Base-by-base conservation (phyloP, 2,888 invertebrate genomes). In the Pseudococcus jackbeardsleyi region DNA sequence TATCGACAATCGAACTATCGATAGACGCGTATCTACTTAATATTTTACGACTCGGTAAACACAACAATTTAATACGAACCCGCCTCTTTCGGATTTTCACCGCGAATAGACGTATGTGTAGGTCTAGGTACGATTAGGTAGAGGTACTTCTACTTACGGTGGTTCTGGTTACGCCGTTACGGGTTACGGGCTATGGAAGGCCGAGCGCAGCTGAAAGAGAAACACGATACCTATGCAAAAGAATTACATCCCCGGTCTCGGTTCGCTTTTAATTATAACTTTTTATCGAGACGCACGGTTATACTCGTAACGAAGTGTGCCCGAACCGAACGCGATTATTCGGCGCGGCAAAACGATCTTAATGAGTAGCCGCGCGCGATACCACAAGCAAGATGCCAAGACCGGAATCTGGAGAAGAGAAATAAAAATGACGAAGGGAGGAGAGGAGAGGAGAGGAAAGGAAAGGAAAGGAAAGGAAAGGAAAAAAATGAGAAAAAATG, bases 221-320 rank as follows among this genome's bases (percentile, higher is more conserved):
- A 82, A 82, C 79, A 46, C 79, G 79, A 82, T 82, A n/a, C n/a
- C n/a, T n/a, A 82, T 82, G 79, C 79, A 82, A 46, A 82, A 82
- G 79, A 82, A 82, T 82, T 82, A 82, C 72, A 72, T 72, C 33
- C 72, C 79, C 79, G 12, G 72, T 42, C 15, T 26, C 59, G 79
- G 46, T 82, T 82, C 42, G 42, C 79, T 46, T 82, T 82, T 82
- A 82, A 82, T 82, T 82, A 82, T 82, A 82, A 82, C 79, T 82
- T 17, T 46, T 72, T 82, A 82, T 82, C 79, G 72, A 82, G 64
- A 46, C n/a, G n/a, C n/a, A n/a, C 46, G 19, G 26, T 82, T 82
- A 46, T 82, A n/a, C n/a, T n/a, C n/a, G n/a, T n/a, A 72, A 17
- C 72, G 79, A 82, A 82, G 79, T 82, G 79, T 82, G 79, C 79